Percentiles rank a stretch among this genome's conserved stretches.
These are phyloP conservation scores for Dasysyrphus albostriatus DNA, from an alignment of 2,888 invertebrate species.

Conservation along the genomic window DNA sequence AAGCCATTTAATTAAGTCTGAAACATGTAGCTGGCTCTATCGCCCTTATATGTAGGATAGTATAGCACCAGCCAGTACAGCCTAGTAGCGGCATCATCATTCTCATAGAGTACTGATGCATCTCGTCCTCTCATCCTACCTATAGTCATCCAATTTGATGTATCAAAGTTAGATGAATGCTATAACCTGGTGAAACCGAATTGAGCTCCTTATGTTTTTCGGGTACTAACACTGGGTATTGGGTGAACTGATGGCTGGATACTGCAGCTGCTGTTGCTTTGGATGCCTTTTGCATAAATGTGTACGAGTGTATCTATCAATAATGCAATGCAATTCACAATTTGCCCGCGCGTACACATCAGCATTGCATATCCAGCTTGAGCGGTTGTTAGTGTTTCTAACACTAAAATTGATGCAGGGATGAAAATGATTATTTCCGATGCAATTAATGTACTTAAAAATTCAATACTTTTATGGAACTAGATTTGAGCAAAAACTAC, in stretches of 20 bases:
- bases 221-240: background rate
- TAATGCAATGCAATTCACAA: constrained; percentile 73
- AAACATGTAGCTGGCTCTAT: constrained; percentile 76
- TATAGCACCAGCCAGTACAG: constrained; percentile 42
- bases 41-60: constrained; percentile 63
- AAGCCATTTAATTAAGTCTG: constrained; percentile 79
- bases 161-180: constrained; percentile 73
- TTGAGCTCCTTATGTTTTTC: constrained; percentile 74
- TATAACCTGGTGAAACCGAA: constrained; percentile 64
- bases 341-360: constrained; percentile 59
- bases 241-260: background rate
- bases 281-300: constrained; percentile 35
- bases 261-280: constrained; percentile 13
- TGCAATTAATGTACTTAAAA: too few species aligned
- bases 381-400: background rate
- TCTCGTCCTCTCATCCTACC: constrained; percentile 5
- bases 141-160: constrained; percentile 72
- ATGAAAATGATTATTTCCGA: background rate
- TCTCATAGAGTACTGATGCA: background rate
- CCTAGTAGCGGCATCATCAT: constrained; percentile 31
- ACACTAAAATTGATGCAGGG: constrained; percentile 3
- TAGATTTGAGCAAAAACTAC: too few species aligned
- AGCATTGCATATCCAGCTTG: constrained; percentile 31
- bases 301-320: constrained; percentile 61
- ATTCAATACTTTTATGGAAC: too few species aligned